phyloP scores from a whole-genome alignment of 2,797 vertebrate genomes.

The Scarus forsteni region DNA sequence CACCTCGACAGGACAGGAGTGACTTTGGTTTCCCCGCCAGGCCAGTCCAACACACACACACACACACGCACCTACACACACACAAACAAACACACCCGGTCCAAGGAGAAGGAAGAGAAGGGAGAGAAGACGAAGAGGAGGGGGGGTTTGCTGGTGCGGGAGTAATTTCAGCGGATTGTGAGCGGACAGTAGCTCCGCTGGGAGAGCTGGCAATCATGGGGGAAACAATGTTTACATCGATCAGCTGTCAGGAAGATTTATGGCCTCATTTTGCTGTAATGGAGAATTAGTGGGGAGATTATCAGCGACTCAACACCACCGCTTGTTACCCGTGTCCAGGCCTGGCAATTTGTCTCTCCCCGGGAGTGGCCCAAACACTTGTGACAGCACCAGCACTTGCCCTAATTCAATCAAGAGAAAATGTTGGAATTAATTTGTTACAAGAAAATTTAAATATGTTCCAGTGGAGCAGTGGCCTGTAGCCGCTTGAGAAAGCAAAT shows the following conservation, averaged over 20 bases:
- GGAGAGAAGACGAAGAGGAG: constrained; percentile 45
- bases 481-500: constrained; percentile 84
- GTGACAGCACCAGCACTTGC: constrained; percentile 99
- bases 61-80: constrained; percentile 12
- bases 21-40: constrained; percentile 86
- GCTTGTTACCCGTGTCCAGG: constrained; percentile 99
- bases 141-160: constrained; percentile 85
- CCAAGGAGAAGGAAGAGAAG: constrained; percentile 51
- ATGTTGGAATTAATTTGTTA: constrained; percentile 99
- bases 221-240: constrained; percentile 99
- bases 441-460: constrained; percentile 99
- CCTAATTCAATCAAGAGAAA: constrained; percentile 99
- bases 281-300: constrained; percentile 99
- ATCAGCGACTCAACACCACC: constrained; percentile 99
- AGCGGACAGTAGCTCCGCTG: constrained; percentile 99
- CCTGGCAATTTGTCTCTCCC: constrained; percentile 99
- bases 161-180: constrained; percentile 97
- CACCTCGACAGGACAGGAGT: constrained; percentile 87
- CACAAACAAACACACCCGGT: constrained; percentile 45
- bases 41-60: constrained; percentile 60
- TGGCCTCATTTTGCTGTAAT: constrained; percentile 99
- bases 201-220: constrained; percentile 99
- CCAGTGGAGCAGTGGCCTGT: constrained; percentile 89
- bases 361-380: constrained; percentile 97
- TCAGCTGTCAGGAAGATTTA: constrained; percentile 99